These are phyloP conservation scores for Lycaon pictus DNA, from an alignment of 2,113 vertebrate species.

Conservation along the genomic window DNA sequence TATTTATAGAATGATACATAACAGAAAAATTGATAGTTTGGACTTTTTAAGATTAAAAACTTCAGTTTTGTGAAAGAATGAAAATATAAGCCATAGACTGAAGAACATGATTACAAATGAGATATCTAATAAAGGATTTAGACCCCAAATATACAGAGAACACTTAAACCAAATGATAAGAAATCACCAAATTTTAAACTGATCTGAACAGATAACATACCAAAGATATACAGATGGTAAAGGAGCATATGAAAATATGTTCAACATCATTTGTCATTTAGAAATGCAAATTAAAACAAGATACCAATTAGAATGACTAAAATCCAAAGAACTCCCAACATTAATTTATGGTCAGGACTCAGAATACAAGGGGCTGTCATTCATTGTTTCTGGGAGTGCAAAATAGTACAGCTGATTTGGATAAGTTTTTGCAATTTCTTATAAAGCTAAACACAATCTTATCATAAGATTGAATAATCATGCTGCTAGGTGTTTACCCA, in stretches of 20 bases:
- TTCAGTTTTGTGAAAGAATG: not conserved
- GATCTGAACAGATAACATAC: not conserved
- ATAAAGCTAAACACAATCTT: not conserved
- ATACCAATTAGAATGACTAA: not conserved
- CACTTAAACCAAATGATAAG: not conserved
- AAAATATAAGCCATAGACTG: not conserved
- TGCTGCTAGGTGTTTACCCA: not conserved
- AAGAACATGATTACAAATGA: not conserved
- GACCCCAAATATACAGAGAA: not conserved
- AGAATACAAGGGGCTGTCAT: not conserved
- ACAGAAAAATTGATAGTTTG: not conserved
- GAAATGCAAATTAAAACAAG: not conserved
- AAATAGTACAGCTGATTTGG: not conserved
- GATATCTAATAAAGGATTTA: not conserved
- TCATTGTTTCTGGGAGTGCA: not conserved
- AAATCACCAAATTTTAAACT: not conserved
- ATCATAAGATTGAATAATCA: not conserved
- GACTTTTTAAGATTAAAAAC: not conserved
- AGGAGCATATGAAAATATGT: not conserved
- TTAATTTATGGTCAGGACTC: not conserved
- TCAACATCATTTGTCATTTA: not conserved
- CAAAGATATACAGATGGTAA: not conserved
- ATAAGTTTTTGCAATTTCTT: not conserved
- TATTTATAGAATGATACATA: not conserved
- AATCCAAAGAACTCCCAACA: not conserved